Evolutionary conservation across 2,797 vertebrate species (phyloP).

Genomic region (Chaetodon trifasciatus): DNA sequence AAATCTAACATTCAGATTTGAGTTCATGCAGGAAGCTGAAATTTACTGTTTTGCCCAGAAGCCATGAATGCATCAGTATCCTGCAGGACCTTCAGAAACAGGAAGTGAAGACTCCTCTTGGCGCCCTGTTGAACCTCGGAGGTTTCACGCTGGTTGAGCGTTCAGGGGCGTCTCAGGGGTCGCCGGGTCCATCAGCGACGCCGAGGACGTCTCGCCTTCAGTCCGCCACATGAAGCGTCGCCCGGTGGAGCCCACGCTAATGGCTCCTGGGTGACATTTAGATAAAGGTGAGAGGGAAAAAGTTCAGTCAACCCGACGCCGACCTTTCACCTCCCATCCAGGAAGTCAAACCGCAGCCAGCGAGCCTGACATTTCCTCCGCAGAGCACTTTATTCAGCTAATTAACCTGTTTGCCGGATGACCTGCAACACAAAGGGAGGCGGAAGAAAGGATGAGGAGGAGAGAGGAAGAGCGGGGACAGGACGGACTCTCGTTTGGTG

Average conservation of each 20-base stretch:
- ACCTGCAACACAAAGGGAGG: constrained; percentile 57
- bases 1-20: not conserved
- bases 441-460: constrained; percentile 19
- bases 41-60: not conserved
- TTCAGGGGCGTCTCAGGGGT: constrained; percentile 15
- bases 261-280: constrained; percentile 85
- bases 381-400: constrained; percentile 80
- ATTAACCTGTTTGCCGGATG: constrained; percentile 83
- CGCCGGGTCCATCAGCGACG: constrained; percentile 28
- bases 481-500: not conserved
- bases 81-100: constrained; percentile 14
- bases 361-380: constrained; percentile 84
- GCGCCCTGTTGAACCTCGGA: not conserved
- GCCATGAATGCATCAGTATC: not conserved
- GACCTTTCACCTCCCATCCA: constrained; percentile 75
- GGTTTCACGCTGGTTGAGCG: constrained; percentile 3
- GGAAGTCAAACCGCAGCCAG: constrained; percentile 83
- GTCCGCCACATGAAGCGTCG: constrained; percentile 33
- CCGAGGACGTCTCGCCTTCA: constrained; percentile 13
- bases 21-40: not conserved
- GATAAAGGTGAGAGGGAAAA: constrained; percentile 82
- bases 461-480: constrained; percentile 1
- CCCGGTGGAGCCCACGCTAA: constrained; percentile 42
- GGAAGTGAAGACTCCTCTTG: constrained; percentile 5
- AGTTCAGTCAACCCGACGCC: constrained; percentile 72